These are phyloP conservation scores for Micropoecilia bifurca DNA, from an alignment of 2,797 vertebrate species.

Conservation along the genomic window DNA sequence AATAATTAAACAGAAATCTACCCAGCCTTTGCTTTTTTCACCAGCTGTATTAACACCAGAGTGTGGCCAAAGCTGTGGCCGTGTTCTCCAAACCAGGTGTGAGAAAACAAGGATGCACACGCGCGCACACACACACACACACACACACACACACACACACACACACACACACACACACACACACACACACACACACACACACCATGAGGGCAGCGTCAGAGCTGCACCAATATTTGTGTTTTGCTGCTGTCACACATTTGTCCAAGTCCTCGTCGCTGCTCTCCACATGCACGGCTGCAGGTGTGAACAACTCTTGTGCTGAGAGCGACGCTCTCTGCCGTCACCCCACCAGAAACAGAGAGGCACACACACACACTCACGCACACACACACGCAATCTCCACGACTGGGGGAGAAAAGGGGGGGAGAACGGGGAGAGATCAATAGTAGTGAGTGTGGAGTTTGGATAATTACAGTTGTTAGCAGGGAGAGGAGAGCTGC, in stretches of 20 bases:
- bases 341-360: conserved; percentile 56
- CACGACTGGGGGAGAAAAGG: conserved; percentile 25
- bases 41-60: neutral
- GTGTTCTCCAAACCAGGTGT: conserved; percentile 57
- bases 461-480: conserved; percentile 97
- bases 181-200: conserved; percentile 12
- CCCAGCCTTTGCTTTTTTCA: neutral
- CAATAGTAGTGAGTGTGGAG: conserved; percentile 94
- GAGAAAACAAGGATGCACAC: conserved; percentile 15
- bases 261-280: conserved; percentile 80
- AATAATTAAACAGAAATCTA: neutral
- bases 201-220: conserved; percentile 57
- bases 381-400: conserved; percentile 16
- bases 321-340: conserved; percentile 83
- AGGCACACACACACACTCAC: conserved; percentile 12
- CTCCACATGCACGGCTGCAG: conserved; percentile 85
- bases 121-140: too few relatives aligned
- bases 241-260: conserved; percentile 80
- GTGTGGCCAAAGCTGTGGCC: conserved; percentile 1
- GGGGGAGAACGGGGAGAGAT: conserved; percentile 82
- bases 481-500: conserved; percentile 79
- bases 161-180: conserved; percentile 18
- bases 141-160: conserved; percentile 12
- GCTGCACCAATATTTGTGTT: conserved; percentile 80
- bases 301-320: conserved; percentile 91